These are phyloP conservation scores for Formicarius rufipectus DNA, from an alignment of 2,113 vertebrate genomes.

Conservation along the genomic window DNA sequence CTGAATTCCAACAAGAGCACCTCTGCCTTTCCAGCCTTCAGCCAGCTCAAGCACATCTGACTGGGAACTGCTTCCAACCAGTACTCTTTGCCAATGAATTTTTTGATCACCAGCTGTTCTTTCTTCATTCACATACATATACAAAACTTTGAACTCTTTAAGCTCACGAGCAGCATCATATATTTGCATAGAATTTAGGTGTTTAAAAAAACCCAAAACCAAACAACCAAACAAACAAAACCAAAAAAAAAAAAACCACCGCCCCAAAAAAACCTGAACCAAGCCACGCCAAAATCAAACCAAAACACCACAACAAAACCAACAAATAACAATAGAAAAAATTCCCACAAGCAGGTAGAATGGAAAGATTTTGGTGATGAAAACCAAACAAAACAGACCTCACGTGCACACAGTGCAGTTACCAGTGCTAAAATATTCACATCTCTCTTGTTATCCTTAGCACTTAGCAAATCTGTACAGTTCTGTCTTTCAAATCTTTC, in stretches of 20 bases:
- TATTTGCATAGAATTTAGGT: background rate
- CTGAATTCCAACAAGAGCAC: background rate
- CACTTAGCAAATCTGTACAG: background rate
- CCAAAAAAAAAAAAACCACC: accelerated
- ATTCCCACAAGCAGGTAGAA: background rate
- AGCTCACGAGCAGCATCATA: background rate
- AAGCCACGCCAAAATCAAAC: background rate
- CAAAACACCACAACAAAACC: background rate
- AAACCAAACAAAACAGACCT: background rate
- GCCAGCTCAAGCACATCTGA: background rate
- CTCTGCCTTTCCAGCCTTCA: background rate
- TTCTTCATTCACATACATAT: background rate
- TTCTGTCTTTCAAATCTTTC: background rate
- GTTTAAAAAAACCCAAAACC: too few species aligned
- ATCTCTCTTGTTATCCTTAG: background rate
- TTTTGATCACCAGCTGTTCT: background rate
- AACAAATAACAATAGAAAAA: background rate
- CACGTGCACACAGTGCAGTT: background rate
- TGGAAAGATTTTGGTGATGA: background rate
- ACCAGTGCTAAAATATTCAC: background rate
- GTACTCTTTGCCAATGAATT: background rate
- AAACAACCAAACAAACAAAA: too few species aligned
- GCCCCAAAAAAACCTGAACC: background rate
- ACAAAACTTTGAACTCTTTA: background rate
- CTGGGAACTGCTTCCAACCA: background rate